These are phyloP conservation scores for Micropoecilia bifurca DNA, from an alignment of 2,797 vertebrate species.

Conservation along the genomic window DNA sequence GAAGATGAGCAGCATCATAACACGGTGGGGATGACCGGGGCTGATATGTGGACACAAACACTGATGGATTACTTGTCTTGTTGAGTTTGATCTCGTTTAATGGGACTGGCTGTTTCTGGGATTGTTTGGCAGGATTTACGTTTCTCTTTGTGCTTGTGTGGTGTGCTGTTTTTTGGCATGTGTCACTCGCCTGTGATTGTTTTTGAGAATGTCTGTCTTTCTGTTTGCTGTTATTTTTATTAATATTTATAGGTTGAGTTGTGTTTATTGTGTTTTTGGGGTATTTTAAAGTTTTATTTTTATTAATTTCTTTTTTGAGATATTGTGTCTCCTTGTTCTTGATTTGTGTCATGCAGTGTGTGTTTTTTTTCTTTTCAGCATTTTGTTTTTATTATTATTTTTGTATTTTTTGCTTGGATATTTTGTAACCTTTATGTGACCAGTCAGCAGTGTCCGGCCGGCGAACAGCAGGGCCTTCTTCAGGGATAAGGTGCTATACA, in stretches of 20 bases:
- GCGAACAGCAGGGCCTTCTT: no score
- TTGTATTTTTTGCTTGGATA: neutral
- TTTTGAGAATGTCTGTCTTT: neutral
- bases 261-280: neutral
- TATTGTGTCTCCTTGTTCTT: neutral
- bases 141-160: neutral
- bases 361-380: neutral
- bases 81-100: neutral
- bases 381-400: neutral
- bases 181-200: neutral
- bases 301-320: neutral
- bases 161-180: neutral
- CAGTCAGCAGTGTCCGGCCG: neutral
- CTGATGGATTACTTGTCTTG: neutral
- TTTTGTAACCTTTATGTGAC: neutral
- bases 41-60: constrained; percentile 16
- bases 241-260: neutral
- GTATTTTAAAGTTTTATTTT: neutral
- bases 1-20: constrained; percentile 8
- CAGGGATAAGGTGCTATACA: neutral
- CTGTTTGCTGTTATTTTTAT: neutral
- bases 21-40: constrained; percentile 1
- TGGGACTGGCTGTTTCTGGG: neutral
- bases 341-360: neutral
- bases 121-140: neutral